Percentiles rank a stretch among this genome's conserved stretches.
Evolutionary conservation across 2,797 vertebrate species (phyloP).

Genomic region (Pangasius macronema): DNA sequence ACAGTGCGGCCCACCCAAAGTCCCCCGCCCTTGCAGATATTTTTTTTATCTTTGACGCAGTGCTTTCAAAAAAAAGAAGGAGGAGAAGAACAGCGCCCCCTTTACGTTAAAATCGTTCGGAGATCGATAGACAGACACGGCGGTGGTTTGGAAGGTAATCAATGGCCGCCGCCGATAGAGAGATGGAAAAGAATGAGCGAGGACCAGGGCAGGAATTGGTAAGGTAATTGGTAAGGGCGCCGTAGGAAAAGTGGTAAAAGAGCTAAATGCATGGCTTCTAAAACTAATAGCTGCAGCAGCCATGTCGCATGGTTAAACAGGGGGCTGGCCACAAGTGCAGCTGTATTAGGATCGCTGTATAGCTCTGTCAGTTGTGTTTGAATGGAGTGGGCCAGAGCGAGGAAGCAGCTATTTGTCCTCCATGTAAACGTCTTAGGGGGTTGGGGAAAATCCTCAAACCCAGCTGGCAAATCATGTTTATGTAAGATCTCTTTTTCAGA

Average conservation of each 20-base stretch:
- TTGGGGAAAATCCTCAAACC: slow-evolving; percentile 51
- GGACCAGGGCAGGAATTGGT: slow-evolving; percentile 61
- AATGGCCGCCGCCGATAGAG: slow-evolving; percentile 58
- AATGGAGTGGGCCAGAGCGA: slow-evolving; percentile 38
- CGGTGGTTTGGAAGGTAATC: slow-evolving; percentile 62
- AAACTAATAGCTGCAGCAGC: slow-evolving; percentile 35
- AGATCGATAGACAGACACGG: slow-evolving; percentile 62
- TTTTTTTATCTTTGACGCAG: slow-evolving; percentile 76
- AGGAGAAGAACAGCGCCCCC: slow-evolving; percentile 59
- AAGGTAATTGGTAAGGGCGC: slow-evolving; percentile 55
- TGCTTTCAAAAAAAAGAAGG: slow-evolving; percentile 66
- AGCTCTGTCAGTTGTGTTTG: slow-evolving; percentile 39
- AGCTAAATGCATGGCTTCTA: slow-evolving; percentile 13
- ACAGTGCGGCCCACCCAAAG: slow-evolving; percentile 55
- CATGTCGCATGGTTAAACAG: slow-evolving; percentile 37
- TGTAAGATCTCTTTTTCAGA: slow-evolving; percentile 49
- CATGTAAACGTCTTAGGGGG: slow-evolving; percentile 49
- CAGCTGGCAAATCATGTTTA: slow-evolving; percentile 58
- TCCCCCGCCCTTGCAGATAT: slow-evolving; percentile 65
- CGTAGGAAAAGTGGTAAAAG: slow-evolving; percentile 39
- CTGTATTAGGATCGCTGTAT: slow-evolving; percentile 33
- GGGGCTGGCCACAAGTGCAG: slow-evolving; percentile 28
- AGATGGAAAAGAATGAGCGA: slow-evolving; percentile 43
- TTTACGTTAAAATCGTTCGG: slow-evolving; percentile 55
- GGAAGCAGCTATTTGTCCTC: slow-evolving; percentile 51